Conservation (phyloP, 2,113 vertebrate species). For the Pseudorhombus dupliciocellatus region DNA sequence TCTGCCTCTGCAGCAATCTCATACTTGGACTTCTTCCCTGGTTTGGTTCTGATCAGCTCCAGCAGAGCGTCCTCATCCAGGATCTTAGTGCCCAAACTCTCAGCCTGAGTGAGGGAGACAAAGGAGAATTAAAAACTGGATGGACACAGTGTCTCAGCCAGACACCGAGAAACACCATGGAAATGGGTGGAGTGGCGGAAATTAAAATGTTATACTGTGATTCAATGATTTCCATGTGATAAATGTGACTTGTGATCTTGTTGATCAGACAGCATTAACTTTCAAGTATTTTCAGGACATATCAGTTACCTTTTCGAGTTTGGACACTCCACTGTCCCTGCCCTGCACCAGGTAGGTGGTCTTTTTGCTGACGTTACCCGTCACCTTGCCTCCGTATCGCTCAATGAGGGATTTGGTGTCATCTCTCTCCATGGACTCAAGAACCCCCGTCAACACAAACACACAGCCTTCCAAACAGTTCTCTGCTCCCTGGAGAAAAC, state of each 20-base stretch:
- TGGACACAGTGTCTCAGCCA: neutral
- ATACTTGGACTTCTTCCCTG: constrained; percentile 96
- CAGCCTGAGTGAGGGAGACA: constrained; percentile 80
- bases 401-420: constrained; percentile 93
- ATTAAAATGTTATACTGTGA: neutral
- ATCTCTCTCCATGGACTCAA: constrained; percentile 96
- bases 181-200: neutral
- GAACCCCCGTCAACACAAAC: constrained; percentile 94
- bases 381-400: constrained; percentile 96
- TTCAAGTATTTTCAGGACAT: too few relatives aligned
- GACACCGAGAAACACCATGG: neutral
- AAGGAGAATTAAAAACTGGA: neutral
- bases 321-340: constrained; percentile 90
- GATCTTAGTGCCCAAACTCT: constrained; percentile 89
- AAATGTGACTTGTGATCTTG: too few relatives aligned
- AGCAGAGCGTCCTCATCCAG: constrained; percentile 93
- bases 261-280: neutral
- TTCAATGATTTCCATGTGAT: too few relatives aligned
- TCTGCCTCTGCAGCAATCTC: constrained; percentile 90
- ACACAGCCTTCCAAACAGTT: constrained; percentile 96
- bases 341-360: constrained; percentile 94
- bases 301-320: constrained; percentile 88
- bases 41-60: constrained; percentile 91
- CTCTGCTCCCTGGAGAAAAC: constrained; percentile 88
- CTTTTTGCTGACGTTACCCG: constrained; percentile 94